Evolutionary conservation across 2,113 vertebrate species (phyloP).

Genomic region (Ginglymostoma cirratum): DNA sequence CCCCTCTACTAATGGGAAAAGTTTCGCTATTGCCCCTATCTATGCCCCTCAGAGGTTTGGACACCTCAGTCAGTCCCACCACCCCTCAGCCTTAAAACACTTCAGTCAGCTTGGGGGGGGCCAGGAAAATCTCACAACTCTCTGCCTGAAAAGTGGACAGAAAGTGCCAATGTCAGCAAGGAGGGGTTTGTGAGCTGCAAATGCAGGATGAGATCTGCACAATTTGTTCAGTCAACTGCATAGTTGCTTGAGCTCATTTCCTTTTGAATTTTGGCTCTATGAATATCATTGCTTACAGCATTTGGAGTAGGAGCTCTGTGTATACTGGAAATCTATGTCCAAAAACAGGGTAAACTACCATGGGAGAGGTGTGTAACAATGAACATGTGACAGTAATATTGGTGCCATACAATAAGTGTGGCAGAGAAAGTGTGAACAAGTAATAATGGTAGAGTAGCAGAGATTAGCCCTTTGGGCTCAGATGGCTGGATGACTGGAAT

Average conservation of each 20-base stretch:
- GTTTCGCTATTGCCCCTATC: too few relatives aligned
- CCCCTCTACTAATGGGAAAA: too few relatives aligned
- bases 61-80: too few relatives aligned
- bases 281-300: background rate
- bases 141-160: background rate
- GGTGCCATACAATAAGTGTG: background rate
- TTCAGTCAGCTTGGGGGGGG: too few relatives aligned
- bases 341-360: background rate
- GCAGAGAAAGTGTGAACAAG: background rate
- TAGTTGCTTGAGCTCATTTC: background rate
- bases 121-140: background rate
- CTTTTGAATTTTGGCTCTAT: background rate
- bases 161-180: background rate
- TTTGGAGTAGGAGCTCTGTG: background rate
- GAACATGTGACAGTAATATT: background rate
- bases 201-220: background rate
- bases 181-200: background rate
- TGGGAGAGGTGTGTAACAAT: background rate
- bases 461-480: too few relatives aligned
- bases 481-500: too few relatives aligned
- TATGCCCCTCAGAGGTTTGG: too few relatives aligned
- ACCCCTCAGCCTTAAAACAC: too few relatives aligned
- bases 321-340: background rate
- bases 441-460: background rate
- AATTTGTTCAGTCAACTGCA: background rate